phyloP scores from a whole-genome alignment of 2,888 invertebrate species.

The Syritta pipiens region DNA sequence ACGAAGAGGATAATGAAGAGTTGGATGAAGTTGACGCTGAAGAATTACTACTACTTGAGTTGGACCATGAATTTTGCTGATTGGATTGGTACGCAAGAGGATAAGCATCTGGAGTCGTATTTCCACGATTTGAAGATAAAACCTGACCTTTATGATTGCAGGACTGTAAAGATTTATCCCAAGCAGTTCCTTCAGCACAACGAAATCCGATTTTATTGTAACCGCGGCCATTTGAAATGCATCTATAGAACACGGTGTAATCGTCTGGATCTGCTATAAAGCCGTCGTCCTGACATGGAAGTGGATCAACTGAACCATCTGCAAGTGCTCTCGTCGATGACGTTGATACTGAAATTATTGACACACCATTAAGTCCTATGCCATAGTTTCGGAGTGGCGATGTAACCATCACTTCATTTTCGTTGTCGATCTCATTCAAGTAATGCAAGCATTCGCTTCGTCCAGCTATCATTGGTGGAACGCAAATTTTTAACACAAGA shows the following conservation, averaged over 20 bases:
- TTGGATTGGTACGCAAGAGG: slow-evolving; percentile 72
- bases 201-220: slow-evolving; percentile 85
- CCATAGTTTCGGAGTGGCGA: slow-evolving; percentile 74
- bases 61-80: slow-evolving; percentile 72
- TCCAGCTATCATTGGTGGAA: slow-evolving; percentile 85
- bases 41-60: slow-evolving; percentile 70
- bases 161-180: slow-evolving; percentile 85
- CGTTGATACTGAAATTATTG: slow-evolving; percentile 77
- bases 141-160: slow-evolving; percentile 86
- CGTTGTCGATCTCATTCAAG: slow-evolving; percentile 75
- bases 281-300: slow-evolving; percentile 83
- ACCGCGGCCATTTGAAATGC: slow-evolving; percentile 83
- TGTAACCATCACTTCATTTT: slow-evolving; percentile 62
- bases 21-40: slow-evolving; percentile 69
- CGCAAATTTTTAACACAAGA: slow-evolving; percentile 84
- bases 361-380: slow-evolving; percentile 77
- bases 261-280: slow-evolving; percentile 85
- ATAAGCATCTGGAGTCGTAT: slow-evolving; percentile 72
- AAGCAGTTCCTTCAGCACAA: slow-evolving; percentile 88
- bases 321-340: slow-evolving; percentile 74
- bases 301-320: slow-evolving; percentile 69
- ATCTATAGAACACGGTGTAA: slow-evolving; percentile 88
- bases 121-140: slow-evolving; percentile 81
- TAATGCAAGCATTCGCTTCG: slow-evolving; percentile 84
- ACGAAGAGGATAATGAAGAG: slow-evolving; percentile 64